These are phyloP conservation scores for Enteromius fasciolatus DNA, from an alignment of 2,797 vertebrate genomes.

Conservation along the genomic window DNA sequence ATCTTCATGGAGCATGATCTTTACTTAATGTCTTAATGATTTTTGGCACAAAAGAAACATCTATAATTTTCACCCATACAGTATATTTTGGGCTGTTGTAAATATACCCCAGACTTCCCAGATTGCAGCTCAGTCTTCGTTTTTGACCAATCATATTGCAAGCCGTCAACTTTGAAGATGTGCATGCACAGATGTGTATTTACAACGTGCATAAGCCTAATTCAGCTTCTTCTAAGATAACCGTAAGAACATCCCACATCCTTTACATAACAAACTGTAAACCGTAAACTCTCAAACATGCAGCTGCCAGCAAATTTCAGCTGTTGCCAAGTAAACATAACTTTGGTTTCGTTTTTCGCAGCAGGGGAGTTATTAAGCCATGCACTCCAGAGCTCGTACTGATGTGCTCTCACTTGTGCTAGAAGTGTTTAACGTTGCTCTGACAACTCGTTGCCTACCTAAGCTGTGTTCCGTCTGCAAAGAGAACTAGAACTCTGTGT, in stretches of 20 bases:
- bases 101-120: too few species aligned
- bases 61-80: too few species aligned
- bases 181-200: not conserved
- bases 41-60: too few species aligned
- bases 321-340: slow-evolving; percentile 35
- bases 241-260: slow-evolving; percentile 3
- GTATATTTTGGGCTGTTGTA: too few species aligned
- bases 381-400: slow-evolving; percentile 7
- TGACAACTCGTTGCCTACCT: slow-evolving; percentile 25
- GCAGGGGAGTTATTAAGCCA: slow-evolving; percentile 28
- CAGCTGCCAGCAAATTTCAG: slow-evolving; percentile 30
- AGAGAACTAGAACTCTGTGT: slow-evolving; percentile 22
- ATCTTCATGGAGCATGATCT: too few species aligned
- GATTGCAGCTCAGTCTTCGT: not conserved
- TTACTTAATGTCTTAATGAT: too few species aligned
- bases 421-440: slow-evolving; percentile 18
- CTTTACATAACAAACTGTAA: slow-evolving; percentile 20
- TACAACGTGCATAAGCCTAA: not conserved
- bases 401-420: slow-evolving; percentile 17
- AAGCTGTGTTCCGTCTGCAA: not conserved
- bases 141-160: not conserved
- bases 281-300: slow-evolving; percentile 10
- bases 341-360: slow-evolving; percentile 24
- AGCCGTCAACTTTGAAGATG: not conserved
- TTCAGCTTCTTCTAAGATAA: slow-evolving; percentile 1